phyloP scores from a whole-genome alignment of 2,888 invertebrate genomes.

The Hypolimnas misippus region DNA sequence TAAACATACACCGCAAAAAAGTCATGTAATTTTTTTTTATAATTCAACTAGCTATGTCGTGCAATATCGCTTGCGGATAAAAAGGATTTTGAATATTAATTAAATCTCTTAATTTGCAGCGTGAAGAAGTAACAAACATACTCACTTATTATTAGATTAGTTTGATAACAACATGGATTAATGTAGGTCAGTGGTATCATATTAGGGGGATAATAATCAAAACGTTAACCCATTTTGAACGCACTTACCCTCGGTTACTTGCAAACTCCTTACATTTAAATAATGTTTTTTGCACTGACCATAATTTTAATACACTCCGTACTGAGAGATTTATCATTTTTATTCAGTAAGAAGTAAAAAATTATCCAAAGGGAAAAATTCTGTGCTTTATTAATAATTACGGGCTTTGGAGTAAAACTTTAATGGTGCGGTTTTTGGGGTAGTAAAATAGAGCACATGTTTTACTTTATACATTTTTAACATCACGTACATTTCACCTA shows the following conservation, averaged over 20 bases:
- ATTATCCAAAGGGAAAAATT: neutral
- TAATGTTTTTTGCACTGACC: conserved; percentile 11
- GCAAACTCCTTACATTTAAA: conserved; percentile 22
- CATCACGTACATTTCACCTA: neutral
- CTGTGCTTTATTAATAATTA: conserved; percentile 2
- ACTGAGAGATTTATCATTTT: conserved; percentile 7
- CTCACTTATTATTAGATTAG: neutral
- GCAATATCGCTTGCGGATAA: too few relatives aligned
- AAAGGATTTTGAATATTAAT: too few relatives aligned
- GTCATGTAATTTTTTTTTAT: neutral
- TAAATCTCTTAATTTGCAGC: too few relatives aligned
- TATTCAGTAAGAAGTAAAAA: conserved; percentile 6
- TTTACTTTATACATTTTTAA: neutral
- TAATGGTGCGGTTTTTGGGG: neutral
- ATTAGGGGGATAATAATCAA: conserved; percentile 47
- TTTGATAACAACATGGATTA: conserved; percentile 8
- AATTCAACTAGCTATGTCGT: too few relatives aligned
- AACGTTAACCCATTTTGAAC: conserved; percentile 48
- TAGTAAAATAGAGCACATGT: neutral
- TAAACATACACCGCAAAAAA: neutral
- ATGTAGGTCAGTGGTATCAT: conserved; percentile 50
- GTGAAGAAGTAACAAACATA: too few relatives aligned
- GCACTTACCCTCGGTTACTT: conserved; percentile 22
- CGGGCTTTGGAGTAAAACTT: conserved; percentile 1
- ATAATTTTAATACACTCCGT: conserved; percentile 15